Percentiles rank a stretch among this genome's conserved stretches.
Conservation (phyloP, 2,888 invertebrate species). For the Drosophila buzzatii region DNA sequence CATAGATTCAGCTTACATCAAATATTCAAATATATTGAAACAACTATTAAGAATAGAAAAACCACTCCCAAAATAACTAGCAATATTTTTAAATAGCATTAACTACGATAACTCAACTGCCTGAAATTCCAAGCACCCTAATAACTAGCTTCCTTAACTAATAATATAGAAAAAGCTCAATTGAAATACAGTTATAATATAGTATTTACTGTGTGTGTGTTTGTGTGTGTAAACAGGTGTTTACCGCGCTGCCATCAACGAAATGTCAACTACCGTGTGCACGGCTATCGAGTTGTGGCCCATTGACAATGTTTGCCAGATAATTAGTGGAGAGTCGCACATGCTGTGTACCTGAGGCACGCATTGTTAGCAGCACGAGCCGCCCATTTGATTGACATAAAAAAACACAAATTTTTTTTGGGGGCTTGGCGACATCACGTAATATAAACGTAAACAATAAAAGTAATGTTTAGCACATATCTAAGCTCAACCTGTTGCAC, state of each 20-base stretch:
- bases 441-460: constrained; percentile 1
- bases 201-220: neutral
- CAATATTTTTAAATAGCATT: neutral
- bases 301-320: constrained; percentile 37
- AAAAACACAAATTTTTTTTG: neutral
- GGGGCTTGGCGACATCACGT: constrained; percentile 34
- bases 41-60: neutral
- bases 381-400: constrained; percentile 26
- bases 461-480: neutral
- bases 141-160: neutral
- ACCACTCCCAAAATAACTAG: neutral
- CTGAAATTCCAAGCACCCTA: neutral
- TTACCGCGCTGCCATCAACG: neutral
- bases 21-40: too few species aligned
- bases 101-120: neutral
- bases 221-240: neutral
- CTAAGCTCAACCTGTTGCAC: constrained; percentile 24
- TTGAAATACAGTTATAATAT: neutral
- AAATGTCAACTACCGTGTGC: constrained; percentile 41
- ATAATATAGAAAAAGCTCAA: neutral
- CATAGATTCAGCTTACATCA: neutral
- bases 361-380: constrained; percentile 26
- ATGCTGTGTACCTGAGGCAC: constrained; percentile 12
- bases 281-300: constrained; percentile 14
- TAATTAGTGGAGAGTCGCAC: constrained; percentile 30